These are phyloP conservation scores for Clarias laeviceps DNA, from an alignment of 2,797 vertebrate species.

Conservation along the genomic window DNA sequence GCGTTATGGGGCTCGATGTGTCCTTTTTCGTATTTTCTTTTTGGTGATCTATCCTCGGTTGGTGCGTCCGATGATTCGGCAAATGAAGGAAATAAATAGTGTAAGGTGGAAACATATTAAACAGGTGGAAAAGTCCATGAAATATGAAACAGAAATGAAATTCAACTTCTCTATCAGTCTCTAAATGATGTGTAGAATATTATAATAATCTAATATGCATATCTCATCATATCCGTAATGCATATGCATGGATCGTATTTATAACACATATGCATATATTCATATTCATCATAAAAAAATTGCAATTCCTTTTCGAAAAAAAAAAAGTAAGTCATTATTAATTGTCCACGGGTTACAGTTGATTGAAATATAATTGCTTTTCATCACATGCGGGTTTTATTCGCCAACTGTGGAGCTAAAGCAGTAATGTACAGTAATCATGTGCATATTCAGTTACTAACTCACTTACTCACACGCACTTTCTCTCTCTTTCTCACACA, in stretches of 20 bases:
- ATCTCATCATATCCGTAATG: slow-evolving; percentile 27
- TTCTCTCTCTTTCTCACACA: slow-evolving; percentile 30
- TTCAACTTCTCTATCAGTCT: slow-evolving; percentile 66
- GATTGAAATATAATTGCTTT: slow-evolving; percentile 79
- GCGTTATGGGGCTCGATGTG: slow-evolving; percentile 56
- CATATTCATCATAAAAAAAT: slow-evolving; percentile 53
- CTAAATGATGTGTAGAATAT: slow-evolving; percentile 64
- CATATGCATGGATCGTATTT: slow-evolving; percentile 39
- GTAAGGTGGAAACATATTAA: slow-evolving; percentile 62
- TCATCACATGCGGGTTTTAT: slow-evolving; percentile 75
- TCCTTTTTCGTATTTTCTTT: slow-evolving; percentile 60
- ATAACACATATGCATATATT: slow-evolving; percentile 48
- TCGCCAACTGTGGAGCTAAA: slow-evolving; percentile 66
- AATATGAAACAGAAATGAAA: slow-evolving; percentile 65
- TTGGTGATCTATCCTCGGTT: slow-evolving; percentile 56
- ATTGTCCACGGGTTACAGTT: slow-evolving; percentile 78
- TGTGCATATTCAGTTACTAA: slow-evolving; percentile 68
- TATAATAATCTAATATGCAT: slow-evolving; percentile 39
- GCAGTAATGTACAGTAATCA: slow-evolving; percentile 78
- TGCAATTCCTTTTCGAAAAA: slow-evolving; percentile 53
- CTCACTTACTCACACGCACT: slow-evolving; percentile 57
- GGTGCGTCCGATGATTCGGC: slow-evolving; percentile 41
- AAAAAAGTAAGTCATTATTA: slow-evolving; percentile 65
- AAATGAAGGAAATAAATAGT: slow-evolving; percentile 55
- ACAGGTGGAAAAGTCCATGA: slow-evolving; percentile 68